Percentiles rank a stretch among this genome's conserved stretches.
Conservation (phyloP, 2,113 vertebrate genomes). For the Protobothrops mucrosquamatus region DNA sequence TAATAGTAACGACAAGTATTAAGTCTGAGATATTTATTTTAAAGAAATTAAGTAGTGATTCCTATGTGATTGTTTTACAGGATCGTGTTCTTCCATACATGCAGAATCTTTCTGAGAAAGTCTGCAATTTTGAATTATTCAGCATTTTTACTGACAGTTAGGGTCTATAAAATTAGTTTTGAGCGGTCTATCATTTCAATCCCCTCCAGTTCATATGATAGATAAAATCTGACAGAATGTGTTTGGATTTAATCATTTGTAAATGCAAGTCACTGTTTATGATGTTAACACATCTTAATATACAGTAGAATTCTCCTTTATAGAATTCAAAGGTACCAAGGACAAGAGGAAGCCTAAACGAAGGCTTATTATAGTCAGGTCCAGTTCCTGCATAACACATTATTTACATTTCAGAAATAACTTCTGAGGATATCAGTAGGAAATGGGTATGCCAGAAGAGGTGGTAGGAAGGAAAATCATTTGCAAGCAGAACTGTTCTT, state of each 20-base stretch:
- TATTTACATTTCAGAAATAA: not conserved
- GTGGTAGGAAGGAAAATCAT: not conserved
- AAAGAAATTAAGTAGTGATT: constrained; percentile 22
- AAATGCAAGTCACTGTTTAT: not conserved
- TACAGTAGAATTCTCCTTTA: not conserved
- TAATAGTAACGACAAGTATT: constrained; percentile 20
- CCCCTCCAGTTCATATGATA: not conserved
- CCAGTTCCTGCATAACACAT: not conserved
- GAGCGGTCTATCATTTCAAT: not conserved
- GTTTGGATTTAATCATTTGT: constrained; percentile 12
- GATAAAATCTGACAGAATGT: not conserved
- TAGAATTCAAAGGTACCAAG: not conserved
- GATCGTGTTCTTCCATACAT: not conserved
- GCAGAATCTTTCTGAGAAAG: not conserved
- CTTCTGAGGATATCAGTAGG: not conserved
- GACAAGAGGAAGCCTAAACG: not conserved
- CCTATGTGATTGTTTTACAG: not conserved
- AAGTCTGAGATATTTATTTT: constrained; percentile 33
- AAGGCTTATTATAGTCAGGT: not conserved
- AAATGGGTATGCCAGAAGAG: not conserved
- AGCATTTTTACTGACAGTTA: constrained; percentile 19
- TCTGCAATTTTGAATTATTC: constrained; percentile 26
- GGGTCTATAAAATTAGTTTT: not conserved
- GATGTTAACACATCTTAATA: not conserved
- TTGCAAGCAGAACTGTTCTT: not conserved